Percentiles rank a stretch among this genome's conserved stretches.
Conservation (phyloP, 1,140 invertebrate species). For the Mizuhopecten yessoensis region DNA sequence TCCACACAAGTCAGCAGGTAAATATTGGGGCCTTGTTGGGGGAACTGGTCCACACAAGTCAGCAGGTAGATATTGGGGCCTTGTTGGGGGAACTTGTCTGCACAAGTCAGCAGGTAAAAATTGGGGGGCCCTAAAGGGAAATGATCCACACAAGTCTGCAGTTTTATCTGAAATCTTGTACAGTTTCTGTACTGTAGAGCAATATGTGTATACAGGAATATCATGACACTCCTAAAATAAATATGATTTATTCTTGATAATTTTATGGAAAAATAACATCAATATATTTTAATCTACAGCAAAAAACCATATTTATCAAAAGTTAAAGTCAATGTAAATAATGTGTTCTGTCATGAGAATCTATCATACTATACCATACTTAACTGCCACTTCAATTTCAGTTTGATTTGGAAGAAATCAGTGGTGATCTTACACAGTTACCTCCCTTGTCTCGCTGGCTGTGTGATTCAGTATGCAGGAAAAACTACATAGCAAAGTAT, state of each 20-base stretch:
- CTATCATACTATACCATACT: neutral
- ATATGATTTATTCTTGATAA: no score
- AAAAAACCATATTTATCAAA: no score
- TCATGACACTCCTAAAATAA: no score
- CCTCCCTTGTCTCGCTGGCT: conserved; percentile 47
- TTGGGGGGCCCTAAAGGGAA: no score
- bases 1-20: conserved; percentile 56
- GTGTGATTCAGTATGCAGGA: conserved; percentile 51
- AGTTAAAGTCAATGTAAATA: no score
- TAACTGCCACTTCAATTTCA: conserved; percentile 20
- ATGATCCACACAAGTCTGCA: no score
- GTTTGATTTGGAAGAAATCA: conserved; percentile 46
- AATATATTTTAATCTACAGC: no score
- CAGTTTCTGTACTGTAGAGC: no score
- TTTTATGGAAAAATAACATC: no score
- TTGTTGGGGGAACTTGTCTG: conserved; percentile 56
- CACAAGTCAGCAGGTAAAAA: conserved; percentile 58
- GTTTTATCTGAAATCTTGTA: no score
- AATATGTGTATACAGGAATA: no score
- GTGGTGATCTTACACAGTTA: conserved; percentile 39
- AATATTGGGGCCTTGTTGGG: conserved; percentile 41
- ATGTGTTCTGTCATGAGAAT: no score
- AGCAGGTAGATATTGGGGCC: conserved; percentile 50
- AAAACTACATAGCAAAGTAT: conserved; percentile 49
- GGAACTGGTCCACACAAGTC: conserved; percentile 57